Percentiles rank a stretch among this genome's conserved stretches.
Conservation (phyloP, 2,888 invertebrate genomes). For the Mantis religiosa region DNA sequence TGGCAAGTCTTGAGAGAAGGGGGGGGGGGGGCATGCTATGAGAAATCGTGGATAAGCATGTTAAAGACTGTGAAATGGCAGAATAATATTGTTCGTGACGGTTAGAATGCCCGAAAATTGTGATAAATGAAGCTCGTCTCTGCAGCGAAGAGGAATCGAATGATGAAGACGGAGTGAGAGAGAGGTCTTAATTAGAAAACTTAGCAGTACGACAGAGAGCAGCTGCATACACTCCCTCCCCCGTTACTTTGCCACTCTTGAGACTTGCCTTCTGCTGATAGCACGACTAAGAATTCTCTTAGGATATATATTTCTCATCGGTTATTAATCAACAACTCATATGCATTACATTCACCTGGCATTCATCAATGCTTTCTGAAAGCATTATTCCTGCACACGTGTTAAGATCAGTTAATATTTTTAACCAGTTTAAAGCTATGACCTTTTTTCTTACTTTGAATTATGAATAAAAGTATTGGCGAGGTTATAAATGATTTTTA, state of each 20-base stretch:
- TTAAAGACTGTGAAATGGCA: slow-evolving; percentile 5
- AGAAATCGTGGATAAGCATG: slow-evolving; percentile 4
- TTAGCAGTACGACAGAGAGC: background rate
- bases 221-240: background rate
- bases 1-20: background rate
- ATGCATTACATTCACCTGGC: no score
- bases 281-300: background rate
- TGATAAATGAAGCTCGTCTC: background rate
- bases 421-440: no score
- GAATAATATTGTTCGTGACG: slow-evolving; percentile 2
- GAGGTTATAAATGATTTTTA: no score
- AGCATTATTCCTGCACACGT: no score
- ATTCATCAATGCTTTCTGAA: no score
- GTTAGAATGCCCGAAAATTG: background rate
- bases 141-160: background rate
- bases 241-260: background rate
- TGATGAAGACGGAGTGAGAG: background rate
- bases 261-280: background rate
- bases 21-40: background rate
- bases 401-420: no score
- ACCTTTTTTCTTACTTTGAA: no score
- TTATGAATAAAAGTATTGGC: no score
- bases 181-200: slow-evolving; percentile 13
- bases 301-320: background rate
- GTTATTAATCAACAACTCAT: background rate